These are phyloP conservation scores for Pardosa pseudoannulata DNA, from an alignment of 2,888 invertebrate genomes.

Conservation along the genomic window DNA sequence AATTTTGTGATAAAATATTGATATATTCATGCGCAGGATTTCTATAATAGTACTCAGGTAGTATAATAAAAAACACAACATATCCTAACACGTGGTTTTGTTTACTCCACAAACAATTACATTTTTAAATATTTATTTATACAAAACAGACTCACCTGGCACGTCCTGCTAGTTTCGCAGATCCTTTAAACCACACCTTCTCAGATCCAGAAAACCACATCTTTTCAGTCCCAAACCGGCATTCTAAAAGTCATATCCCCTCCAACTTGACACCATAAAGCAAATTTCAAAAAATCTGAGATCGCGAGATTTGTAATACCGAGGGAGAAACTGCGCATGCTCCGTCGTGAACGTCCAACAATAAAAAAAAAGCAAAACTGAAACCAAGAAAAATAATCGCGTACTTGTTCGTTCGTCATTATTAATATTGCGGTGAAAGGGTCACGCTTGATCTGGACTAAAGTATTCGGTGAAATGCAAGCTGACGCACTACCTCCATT, in stretches of 20 bases:
- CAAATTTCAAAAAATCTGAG: conserved; percentile 3
- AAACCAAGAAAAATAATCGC: conserved; percentile 3
- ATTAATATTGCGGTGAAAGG: conserved; percentile 13
- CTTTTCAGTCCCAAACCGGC: not conserved
- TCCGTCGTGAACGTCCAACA: not conserved
- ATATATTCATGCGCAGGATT: too few relatives aligned
- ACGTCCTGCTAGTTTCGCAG: not conserved
- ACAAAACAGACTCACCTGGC: not conserved
- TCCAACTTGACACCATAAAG: not conserved
- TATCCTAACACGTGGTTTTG: too few relatives aligned
- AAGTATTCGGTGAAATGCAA: not conserved
- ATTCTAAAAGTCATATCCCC: not conserved
- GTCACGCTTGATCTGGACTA: conserved; percentile 8
- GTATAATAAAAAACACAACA: too few relatives aligned
- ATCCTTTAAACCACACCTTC: not conserved
- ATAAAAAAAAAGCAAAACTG: not conserved
- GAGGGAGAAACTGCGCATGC: not conserved
- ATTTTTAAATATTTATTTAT: not conserved
- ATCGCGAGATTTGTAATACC: not conserved
- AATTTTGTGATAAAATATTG: too few relatives aligned
- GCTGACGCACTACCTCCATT: not conserved
- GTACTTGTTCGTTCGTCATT: conserved; percentile 13
- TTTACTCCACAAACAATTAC: too few relatives aligned
- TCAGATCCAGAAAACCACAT: not conserved
- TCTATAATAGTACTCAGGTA: too few relatives aligned